Base-by-base conservation (phyloP, 2,113 vertebrate species). In the Atractosteus spatula region DNA sequence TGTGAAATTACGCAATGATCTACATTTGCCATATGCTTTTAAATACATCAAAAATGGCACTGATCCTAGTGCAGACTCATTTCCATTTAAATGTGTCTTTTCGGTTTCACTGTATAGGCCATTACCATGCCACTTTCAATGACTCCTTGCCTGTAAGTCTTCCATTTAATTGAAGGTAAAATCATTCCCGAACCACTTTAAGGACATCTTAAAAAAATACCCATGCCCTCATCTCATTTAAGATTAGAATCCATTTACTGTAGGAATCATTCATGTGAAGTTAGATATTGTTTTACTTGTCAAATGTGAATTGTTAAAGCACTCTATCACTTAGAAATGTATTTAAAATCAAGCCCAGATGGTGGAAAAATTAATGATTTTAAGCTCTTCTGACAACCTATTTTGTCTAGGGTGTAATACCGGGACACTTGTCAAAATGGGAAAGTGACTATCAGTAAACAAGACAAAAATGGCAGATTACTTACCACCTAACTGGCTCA, bases 401-500 rank as follows among this genome's bases (percentile, higher is more conserved):
- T 65, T 77, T 77, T 73, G 4, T 79, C 13, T 29, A 41, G 3
- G 8, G 47, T 17, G 47, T 62, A 54, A 74, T 66, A 56, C 61
- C 55, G 43, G 29, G 41, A 63, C 71, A 66, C 6, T 13, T 10
- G 47, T 66, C 42, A 66, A 66, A 3, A 55, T 11, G 13, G 75
- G 56, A 10, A 68, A 57, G 7, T 56, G 41, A 17, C 16, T 66
- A 56, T 73, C 68, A 64, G 56, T 73, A 70, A 78, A 80, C 77
- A 72, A 74, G 47, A 76, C 47, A 72, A 64, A 55, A 16, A 68
- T 73, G 8, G 55, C 62, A 62, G 75, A 63, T 42, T 69, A 65
- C 76, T 69, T 59, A 79, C 55, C 64, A 74, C 66, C 57, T 41
- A 72, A 70, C 72, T 72, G 68, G 65, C 62, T 73, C 74, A 67